Percentiles rank a stretch among this genome's conserved stretches.
Evolutionary conservation across 2,797 vertebrate species (phyloP).

Genomic region (Philypnodon macrostomus): DNA sequence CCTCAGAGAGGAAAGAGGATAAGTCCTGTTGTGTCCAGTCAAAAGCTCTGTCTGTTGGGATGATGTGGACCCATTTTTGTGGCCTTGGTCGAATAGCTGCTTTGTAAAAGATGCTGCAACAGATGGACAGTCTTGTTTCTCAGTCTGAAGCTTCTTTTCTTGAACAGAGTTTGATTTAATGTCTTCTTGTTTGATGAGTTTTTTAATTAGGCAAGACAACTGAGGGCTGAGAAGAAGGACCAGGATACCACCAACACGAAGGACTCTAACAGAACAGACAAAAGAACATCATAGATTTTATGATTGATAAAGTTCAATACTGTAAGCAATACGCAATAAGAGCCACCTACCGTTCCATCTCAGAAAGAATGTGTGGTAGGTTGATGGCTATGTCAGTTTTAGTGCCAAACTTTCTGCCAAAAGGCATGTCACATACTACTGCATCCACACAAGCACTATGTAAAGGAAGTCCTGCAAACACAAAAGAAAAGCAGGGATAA

Average conservation of each 20-base stretch:
- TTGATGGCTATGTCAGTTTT: conserved; percentile 69
- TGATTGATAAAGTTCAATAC: neutral
- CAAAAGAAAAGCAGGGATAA: conserved; percentile 7
- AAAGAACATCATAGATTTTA: neutral
- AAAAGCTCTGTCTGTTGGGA: conserved; percentile 15
- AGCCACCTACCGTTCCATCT: conserved; percentile 90
- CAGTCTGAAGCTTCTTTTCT: conserved; percentile 22
- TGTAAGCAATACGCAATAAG: neutral
- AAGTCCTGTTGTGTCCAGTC: conserved; percentile 6
- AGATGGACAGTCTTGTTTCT: conserved; percentile 5
- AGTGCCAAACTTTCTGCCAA: conserved; percentile 90
- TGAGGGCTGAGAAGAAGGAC: conserved; percentile 86
- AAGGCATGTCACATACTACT: conserved; percentile 89
- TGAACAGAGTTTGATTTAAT: conserved; percentile 13
- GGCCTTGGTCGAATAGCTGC: conserved; percentile 43
- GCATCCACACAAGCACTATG: conserved; percentile 78
- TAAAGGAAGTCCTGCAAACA: conserved; percentile 79
- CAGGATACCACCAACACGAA: conserved; percentile 77
- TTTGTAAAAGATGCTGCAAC: conserved; percentile 50
- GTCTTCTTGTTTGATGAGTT: conserved; percentile 31
- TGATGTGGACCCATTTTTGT: neutral
- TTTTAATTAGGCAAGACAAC: conserved; percentile 68
- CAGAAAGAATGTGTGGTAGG: conserved; percentile 79
- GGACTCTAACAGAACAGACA: conserved; percentile 74
- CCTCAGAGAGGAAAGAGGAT: conserved; percentile 63